phyloP scores from a whole-genome alignment of 2,797 vertebrate genomes.

The Neomorphus geoffroyi region DNA sequence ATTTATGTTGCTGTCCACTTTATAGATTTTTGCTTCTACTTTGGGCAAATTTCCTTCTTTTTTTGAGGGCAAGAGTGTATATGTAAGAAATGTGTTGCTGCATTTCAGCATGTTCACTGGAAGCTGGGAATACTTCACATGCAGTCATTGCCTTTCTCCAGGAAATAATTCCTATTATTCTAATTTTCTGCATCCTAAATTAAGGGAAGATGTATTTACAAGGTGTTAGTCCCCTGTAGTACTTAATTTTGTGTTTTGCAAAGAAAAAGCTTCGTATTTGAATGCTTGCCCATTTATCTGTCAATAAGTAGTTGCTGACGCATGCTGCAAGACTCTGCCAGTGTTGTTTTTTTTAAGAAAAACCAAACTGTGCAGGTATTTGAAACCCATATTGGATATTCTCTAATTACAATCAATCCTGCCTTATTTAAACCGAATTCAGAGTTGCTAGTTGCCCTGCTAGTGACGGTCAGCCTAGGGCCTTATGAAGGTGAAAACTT shows the following conservation, averaged over 20 bases:
- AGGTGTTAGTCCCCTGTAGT: neutral
- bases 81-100: neutral
- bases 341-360: neutral
- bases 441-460: neutral
- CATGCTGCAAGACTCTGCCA: neutral
- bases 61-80: neutral
- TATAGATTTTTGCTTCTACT: neutral
- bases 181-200: neutral
- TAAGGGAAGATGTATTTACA: neutral
- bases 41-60: neutral
- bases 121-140: neutral
- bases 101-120: neutral
- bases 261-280: neutral
- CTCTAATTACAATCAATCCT: neutral
- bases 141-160: neutral
- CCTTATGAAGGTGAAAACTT: neutral
- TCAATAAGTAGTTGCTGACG: neutral
- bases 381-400: neutral
- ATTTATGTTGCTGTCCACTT: neutral
- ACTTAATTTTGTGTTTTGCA: neutral
- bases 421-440: neutral
- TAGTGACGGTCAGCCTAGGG: neutral
- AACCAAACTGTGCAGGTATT: neutral
- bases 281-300: neutral
- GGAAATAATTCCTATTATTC: neutral